Evolutionary conservation across 2,797 vertebrate genomes (phyloP).

Genomic region (Spheniscus humboldti): DNA sequence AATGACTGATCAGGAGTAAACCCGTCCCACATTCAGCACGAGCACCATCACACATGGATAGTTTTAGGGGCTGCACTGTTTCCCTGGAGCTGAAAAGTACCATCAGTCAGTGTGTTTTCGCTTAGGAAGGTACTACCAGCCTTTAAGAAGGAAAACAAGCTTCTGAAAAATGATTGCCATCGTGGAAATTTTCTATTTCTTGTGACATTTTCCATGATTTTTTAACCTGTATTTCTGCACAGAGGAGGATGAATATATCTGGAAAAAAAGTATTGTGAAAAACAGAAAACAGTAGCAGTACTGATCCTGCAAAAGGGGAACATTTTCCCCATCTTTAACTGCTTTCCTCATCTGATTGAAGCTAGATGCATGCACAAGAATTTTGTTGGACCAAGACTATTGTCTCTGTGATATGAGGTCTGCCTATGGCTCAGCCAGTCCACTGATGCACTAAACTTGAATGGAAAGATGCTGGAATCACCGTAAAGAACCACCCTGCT

Average conservation of each 20-base stretch:
- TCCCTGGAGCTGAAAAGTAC: not conserved
- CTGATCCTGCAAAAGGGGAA: not conserved
- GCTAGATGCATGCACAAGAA: not conserved
- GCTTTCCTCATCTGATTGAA: not conserved
- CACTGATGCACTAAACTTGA: not conserved
- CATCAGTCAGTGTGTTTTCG: not conserved
- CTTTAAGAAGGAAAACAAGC: not conserved
- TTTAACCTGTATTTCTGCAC: not conserved
- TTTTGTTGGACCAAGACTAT: not conserved
- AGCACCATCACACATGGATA: rapidly evolving
- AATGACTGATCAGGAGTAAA: not conserved
- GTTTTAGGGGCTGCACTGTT: not conserved
- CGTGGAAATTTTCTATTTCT: not conserved
- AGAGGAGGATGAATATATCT: not conserved
- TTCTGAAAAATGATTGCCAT: not conserved
- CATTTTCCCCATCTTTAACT: not conserved
- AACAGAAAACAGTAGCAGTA: not conserved
- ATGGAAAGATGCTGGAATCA: not conserved
- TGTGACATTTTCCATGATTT: not conserved
- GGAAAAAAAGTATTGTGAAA: rapidly evolving
- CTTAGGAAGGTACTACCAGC: not conserved
- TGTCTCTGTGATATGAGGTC: not conserved
- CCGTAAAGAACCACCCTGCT: not conserved
- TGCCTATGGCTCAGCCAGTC: not conserved
- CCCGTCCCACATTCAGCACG: not conserved